Percentiles rank a stretch among this genome's conserved stretches.
phyloP scores from a whole-genome alignment of 2,888 invertebrate genomes.

The Tholera decimalis region DNA sequence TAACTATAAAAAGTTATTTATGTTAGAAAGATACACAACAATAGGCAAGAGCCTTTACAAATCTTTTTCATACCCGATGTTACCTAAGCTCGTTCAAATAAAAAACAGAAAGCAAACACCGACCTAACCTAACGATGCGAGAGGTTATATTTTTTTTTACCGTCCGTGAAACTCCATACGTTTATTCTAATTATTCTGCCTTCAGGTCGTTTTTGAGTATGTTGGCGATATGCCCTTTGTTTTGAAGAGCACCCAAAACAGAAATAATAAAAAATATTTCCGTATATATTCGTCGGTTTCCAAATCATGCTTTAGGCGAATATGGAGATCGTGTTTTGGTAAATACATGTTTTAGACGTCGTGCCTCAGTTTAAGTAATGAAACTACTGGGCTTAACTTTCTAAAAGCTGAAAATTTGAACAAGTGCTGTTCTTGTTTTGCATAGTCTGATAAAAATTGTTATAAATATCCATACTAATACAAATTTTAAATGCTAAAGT shows the following conservation, averaged over 20 bases:
- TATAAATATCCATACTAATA: not conserved
- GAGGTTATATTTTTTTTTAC: conserved; percentile 56
- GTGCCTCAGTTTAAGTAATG: conserved; percentile 20
- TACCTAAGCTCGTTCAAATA: conserved; percentile 45
- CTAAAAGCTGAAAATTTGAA: not conserved
- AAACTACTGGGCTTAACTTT: conserved; percentile 1
- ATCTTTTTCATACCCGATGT: conserved; percentile 37
- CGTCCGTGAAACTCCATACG: conserved; percentile 64
- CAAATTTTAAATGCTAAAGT: not conserved
- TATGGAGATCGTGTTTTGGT: conserved; percentile 58
- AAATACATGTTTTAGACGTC: conserved; percentile 33
- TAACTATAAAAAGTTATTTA: not conserved
- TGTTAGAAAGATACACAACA: conserved; percentile 5
- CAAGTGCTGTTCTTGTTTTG: not conserved
- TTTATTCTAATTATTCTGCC: conserved; percentile 76
- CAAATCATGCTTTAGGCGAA: conserved; percentile 63
- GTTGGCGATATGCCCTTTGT: conserved; percentile 64
- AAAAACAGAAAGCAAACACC: conserved; percentile 45
- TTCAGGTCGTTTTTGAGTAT: conserved; percentile 65
- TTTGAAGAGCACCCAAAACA: conserved; percentile 68
- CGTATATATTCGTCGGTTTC: conserved; percentile 47
- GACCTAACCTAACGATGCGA: conserved; percentile 55
- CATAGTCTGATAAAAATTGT: not conserved
- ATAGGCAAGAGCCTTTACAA: conserved; percentile 4
- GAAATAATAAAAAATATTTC: conserved; percentile 63